Percentiles rank a stretch among this genome's conserved stretches.
Evolutionary conservation across 2,797 vertebrate species (phyloP).

Genomic region (Botia kubotai): DNA sequence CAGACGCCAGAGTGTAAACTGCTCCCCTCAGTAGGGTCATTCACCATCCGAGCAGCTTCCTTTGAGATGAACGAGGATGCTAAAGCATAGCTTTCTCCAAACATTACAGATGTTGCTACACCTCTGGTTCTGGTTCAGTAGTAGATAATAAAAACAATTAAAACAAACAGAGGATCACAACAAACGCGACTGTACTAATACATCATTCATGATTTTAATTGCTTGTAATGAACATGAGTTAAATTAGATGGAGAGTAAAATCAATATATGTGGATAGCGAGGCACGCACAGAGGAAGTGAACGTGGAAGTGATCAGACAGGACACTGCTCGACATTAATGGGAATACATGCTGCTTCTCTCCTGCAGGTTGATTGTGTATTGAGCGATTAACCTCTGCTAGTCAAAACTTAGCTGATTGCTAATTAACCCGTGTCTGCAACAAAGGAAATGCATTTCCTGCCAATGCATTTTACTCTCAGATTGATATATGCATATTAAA

Average conservation of each 20-base stretch:
- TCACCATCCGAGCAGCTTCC: too few relatives aligned
- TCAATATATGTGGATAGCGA: slow-evolving; percentile 75
- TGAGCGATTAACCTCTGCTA: slow-evolving; percentile 61
- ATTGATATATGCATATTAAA: slow-evolving; percentile 33
- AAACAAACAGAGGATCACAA: not conserved
- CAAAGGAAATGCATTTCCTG: slow-evolving; percentile 51
- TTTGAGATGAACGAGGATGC: too few relatives aligned
- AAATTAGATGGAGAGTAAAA: slow-evolving; percentile 76
- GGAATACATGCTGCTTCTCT: slow-evolving; percentile 50
- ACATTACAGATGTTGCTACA: not conserved
- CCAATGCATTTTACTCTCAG: slow-evolving; percentile 26
- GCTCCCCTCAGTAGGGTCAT: too few relatives aligned
- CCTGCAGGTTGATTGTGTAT: slow-evolving; percentile 67
- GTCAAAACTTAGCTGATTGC: slow-evolving; percentile 61
- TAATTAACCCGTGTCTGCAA: slow-evolving; percentile 47
- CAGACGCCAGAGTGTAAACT: too few relatives aligned
- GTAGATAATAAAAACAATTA: not conserved
- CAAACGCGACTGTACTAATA: slow-evolving; percentile 67
- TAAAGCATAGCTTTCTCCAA: too few relatives aligned
- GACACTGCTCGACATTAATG: slow-evolving; percentile 55
- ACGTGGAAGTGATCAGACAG: slow-evolving; percentile 61
- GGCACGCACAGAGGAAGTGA: slow-evolving; percentile 57
- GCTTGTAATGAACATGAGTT: slow-evolving; percentile 78
- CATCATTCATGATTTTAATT: slow-evolving; percentile 80
- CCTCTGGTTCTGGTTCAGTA: not conserved